Evolutionary conservation across 2,113 vertebrate species (phyloP).

Genomic region (Dipodomys ordii): DNA sequence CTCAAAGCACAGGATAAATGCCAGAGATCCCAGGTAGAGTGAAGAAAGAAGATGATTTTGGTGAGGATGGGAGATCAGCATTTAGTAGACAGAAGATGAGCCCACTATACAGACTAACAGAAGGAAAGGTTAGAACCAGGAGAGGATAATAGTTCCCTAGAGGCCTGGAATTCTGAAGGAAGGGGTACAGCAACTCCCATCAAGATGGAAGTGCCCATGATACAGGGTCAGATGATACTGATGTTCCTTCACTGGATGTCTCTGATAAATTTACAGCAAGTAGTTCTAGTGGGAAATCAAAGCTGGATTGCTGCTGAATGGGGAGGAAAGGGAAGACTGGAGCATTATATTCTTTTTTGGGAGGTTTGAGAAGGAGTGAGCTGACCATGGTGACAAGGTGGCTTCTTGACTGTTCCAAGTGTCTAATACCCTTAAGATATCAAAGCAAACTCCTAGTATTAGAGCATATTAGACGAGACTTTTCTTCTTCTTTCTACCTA

Average conservation of each 20-base stretch:
- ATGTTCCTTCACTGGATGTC: background rate
- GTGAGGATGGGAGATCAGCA: background rate
- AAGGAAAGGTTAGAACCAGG: background rate
- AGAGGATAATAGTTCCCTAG: background rate
- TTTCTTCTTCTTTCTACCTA: background rate
- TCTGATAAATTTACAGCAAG: background rate
- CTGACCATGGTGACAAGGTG: background rate
- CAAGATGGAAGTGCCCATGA: background rate
- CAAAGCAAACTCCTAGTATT: background rate
- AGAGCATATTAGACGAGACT: background rate
- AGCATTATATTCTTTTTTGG: background rate
- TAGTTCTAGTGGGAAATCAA: background rate
- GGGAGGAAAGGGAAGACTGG: background rate
- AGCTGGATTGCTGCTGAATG: background rate
- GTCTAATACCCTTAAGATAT: background rate
- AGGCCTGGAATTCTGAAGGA: background rate
- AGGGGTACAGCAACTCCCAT: background rate
- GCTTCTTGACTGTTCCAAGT: background rate
- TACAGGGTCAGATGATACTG: background rate
- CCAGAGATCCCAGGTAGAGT: background rate
- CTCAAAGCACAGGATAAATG: background rate
- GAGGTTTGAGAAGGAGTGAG: background rate
- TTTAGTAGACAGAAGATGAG: background rate
- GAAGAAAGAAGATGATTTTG: background rate
- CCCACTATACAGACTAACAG: background rate